A percentile compares a stretch with the other conserved stretches of the same genome.
Conservation (phyloP, 2,113 vertebrate genomes). For the Rhinopithecus roxellana region DNA sequence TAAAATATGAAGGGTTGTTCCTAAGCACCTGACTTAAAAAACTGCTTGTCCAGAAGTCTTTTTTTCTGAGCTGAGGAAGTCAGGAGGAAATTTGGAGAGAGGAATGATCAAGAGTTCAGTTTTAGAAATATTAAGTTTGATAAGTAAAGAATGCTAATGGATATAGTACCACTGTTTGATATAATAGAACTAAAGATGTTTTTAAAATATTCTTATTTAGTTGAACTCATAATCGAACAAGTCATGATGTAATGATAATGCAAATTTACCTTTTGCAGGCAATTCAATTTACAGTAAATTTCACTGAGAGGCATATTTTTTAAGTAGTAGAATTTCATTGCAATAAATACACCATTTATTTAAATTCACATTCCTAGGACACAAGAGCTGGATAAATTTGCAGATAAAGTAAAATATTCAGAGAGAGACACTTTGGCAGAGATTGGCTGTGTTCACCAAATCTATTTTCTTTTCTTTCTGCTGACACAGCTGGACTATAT, state of each 20-base stretch:
- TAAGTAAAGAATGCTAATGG: neutral
- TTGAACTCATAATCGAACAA: conserved; percentile 18
- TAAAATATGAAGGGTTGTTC: neutral
- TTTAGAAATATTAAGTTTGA: neutral
- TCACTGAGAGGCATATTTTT: neutral
- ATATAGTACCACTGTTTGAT: neutral
- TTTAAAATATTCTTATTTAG: neutral
- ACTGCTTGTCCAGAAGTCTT: neutral
- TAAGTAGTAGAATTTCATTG: neutral
- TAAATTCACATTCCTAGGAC: neutral
- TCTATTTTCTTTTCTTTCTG: neutral
- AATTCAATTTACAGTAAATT: neutral
- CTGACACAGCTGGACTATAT: neutral
- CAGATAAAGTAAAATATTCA: neutral
- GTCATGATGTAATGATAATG: neutral
- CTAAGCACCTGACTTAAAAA: neutral
- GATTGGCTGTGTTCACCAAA: neutral
- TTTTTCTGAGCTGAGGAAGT: neutral
- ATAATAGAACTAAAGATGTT: neutral
- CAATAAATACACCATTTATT: neutral
- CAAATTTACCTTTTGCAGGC: conserved; percentile 20
- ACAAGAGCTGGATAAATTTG: conserved; percentile 1
- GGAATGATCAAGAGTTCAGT: neutral
- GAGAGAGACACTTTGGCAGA: neutral
- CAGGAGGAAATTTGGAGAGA: neutral